Evolutionary conservation across 2,888 invertebrate genomes (phyloP).

Genomic region (Noctua pronuba): DNA sequence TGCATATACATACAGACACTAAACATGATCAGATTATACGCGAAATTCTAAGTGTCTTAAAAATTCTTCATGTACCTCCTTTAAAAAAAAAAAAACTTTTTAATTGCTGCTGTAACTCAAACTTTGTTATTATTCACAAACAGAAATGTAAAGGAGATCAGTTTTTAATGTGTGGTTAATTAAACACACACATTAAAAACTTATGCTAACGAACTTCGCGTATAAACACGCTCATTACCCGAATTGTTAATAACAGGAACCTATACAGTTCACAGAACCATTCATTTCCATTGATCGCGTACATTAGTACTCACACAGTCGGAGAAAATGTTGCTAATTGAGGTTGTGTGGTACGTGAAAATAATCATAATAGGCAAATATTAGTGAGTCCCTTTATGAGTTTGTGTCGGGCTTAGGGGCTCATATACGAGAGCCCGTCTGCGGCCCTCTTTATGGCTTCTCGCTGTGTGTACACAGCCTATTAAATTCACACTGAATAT

Average conservation of each 20-base stretch:
- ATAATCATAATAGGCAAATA: constrained; percentile 78
- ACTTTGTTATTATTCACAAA: not conserved
- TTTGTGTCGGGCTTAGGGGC: constrained; percentile 71
- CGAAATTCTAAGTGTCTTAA: not conserved
- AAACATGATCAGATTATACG: not conserved
- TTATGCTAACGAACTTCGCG: constrained; percentile 1
- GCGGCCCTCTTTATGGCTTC: constrained; percentile 73
- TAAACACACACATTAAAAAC: constrained; percentile 3
- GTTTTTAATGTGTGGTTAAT: not conserved
- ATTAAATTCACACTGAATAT: constrained; percentile 75
- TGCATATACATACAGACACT: not conserved
- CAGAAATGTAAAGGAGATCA: not conserved
- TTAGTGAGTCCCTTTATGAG: constrained; percentile 79
- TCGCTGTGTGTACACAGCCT: constrained; percentile 68
- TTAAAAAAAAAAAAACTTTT: too few relatives aligned
- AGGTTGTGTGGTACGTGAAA: constrained; percentile 72
- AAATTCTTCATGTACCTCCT: too few relatives aligned
- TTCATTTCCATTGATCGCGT: constrained; percentile 64
- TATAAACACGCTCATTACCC: constrained; percentile 16
- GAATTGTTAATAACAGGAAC: constrained; percentile 51
- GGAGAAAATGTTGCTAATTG: constrained; percentile 79
- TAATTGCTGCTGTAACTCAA: not conserved
- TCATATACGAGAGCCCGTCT: constrained; percentile 67
- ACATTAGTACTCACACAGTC: constrained; percentile 65
- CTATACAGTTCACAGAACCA: constrained; percentile 15